A percentile compares a stretch with the other conserved stretches of the same genome.
Conservation (phyloP, 2,113 vertebrate genomes). For the Ginglymostoma cirratum region DNA sequence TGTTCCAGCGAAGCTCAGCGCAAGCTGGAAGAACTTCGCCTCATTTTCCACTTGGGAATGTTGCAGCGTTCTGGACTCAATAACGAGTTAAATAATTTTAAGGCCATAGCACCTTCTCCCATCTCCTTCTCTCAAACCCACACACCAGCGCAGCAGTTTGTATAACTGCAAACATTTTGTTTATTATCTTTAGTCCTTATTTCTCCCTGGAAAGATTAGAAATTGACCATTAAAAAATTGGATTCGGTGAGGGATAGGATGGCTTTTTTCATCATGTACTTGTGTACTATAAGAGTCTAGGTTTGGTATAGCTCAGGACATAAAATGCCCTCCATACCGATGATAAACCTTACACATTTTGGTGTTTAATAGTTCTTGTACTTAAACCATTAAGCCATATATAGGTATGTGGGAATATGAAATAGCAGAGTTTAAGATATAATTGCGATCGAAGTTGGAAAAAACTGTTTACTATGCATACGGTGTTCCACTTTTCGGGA, state of each 20-base stretch:
- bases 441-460: background rate
- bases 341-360: background rate
- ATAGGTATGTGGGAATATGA: background rate
- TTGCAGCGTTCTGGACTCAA: too few species aligned
- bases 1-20: too few species aligned
- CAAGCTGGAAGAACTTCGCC: too few species aligned
- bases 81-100: too few species aligned
- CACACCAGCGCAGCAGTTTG: background rate
- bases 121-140: too few species aligned
- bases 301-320: background rate
- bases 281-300: background rate
- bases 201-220: background rate
- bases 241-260: background rate
- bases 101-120: too few species aligned
- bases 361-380: background rate
- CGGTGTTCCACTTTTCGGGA: background rate
- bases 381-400: background rate
- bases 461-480: background rate
- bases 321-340: background rate
- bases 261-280: background rate
- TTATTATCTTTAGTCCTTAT: background rate
- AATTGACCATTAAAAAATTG: background rate
- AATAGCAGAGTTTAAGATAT: background rate
- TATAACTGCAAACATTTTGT: background rate
- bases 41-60: too few species aligned